phyloP scores from a whole-genome alignment of 1,140 invertebrate genomes.

The Cepaea nemoralis region DNA sequence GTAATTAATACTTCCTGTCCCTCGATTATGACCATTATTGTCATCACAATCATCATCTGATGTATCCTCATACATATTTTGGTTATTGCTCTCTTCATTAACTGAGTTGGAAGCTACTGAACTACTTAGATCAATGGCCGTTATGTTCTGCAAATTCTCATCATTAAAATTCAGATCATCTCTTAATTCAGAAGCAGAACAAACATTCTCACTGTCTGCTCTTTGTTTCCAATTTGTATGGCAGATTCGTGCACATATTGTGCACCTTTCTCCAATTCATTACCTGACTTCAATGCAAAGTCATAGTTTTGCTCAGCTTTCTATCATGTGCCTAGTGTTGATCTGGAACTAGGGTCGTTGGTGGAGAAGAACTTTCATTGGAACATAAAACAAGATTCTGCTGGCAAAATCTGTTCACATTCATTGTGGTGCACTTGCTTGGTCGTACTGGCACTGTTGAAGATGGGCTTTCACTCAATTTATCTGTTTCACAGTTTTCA shows the following conservation, averaged over 20 bases:
- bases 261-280: background rate
- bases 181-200: too few relatives aligned
- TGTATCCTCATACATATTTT: background rate
- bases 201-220: too few relatives aligned
- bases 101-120: too few relatives aligned
- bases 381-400: background rate
- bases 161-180: too few relatives aligned
- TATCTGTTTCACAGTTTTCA: background rate
- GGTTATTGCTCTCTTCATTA: background rate
- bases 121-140: too few relatives aligned
- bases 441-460: background rate
- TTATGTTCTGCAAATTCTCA: too few relatives aligned
- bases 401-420: background rate
- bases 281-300: background rate
- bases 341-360: background rate
- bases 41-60: background rate
- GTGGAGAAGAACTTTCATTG: background rate
- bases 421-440: background rate
- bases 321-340: background rate
- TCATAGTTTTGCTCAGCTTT: background rate
- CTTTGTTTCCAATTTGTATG: background rate
- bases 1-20: background rate
- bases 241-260: background rate
- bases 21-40: background rate
- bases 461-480: background rate